Evolutionary conservation across 1,140 invertebrate species (phyloP), one percentile per base, ranked within the genome.

Genomic region (Aphelenchoides fujianensis): DNA sequence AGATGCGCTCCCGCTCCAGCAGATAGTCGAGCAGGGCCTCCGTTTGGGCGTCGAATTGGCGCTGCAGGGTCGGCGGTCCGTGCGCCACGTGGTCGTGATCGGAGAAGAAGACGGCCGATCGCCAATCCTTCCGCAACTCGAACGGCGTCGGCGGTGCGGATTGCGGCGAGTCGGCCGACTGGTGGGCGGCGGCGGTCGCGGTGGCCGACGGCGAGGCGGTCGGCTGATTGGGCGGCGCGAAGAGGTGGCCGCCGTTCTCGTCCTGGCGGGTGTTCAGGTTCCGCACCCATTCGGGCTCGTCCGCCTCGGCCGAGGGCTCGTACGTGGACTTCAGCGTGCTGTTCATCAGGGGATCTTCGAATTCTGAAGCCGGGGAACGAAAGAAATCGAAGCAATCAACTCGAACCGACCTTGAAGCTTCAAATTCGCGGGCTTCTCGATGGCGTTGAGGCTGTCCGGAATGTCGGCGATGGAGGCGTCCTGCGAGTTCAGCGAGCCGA

Each of bases 21-120:
- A 83, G 57, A 70, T 68, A 74, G 54, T 80, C 77, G 23, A 84
- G 59, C 41, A 83, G 61, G 67, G 55, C 53, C 48, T 74, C 62
- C 31, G 71, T 23, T 69, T 82, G 79, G 34, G 61, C n/a, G 2
- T 79, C 79, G 35, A 80, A 63, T 32, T 41, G 9, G 12, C 12
- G 32, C 37, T 57, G 2, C 53, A 61, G 31, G n/a, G 63, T 36
- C 62, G 63, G 41, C 1, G 41, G 34, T 1, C 36, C n/a, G 30
- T n/a, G n/a, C n/a, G n/a, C n/a, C n/a, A n/a, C n/a, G n/a, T n/a
- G n/a, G n/a, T 48, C 37, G 19, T 53, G 27, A 19, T 54, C 41
- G 9, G 41, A 30, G 2, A 66, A 68, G 12, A 34, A 34, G n/a
- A n/a, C n/a, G 36, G 57, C 55, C 2, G 62, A 52, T 34, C 37